Evolutionary conservation across 37 sponge, comb jelly and placozoan species (phyloP), one percentile per base, ranked within the genome.

Genomic region (Trichoplax adhaerens): DNA sequence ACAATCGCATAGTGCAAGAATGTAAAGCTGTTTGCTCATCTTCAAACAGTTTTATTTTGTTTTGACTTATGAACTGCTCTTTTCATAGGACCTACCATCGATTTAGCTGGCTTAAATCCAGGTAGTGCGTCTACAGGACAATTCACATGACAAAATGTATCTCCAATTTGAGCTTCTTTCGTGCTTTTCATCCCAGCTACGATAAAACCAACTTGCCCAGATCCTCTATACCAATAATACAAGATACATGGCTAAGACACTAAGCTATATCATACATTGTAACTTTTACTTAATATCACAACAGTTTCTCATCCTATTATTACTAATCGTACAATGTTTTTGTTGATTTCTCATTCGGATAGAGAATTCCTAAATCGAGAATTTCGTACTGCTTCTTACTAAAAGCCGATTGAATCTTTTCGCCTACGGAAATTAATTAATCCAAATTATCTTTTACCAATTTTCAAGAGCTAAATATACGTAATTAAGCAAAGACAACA

Each of bases 131-230:
- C 12, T 47, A 86, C 80, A 1, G 62, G 46, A 48, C 76, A 70
- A 8, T 64, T 68, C 1, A 82, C 62, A 60, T 83, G 72, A 62
- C 81, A 74, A n/a, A 91, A 83, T 1, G 98, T 96, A 68, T 96
- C 98, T 55, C 98, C 98, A n/a, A 96, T 80, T 53, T 66, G 71
- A 47, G 93, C 82, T 60, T 96, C 89, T 3, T 68, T 58, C 51
- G 77, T 76, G 60, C 56, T 73, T n/a, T 75, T 78, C 84, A 96
- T 91, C 56, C 84, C 86, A 64, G 83, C 52, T 52, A 85, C 74
- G 6, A 88, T 64, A 54, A 88, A 96, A 0, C 98, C 98, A 46
- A 96, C 87, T 61, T 96, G 98, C 1, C 98, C 98, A 8, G 89
- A 76, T 29, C 29, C 29, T 29, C 29, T 29, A 29, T 29, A 29